Evolutionary conservation across 35 echinoderm and acorn worm species (phyloP).

Genomic region (Amphiura filiformis): DNA sequence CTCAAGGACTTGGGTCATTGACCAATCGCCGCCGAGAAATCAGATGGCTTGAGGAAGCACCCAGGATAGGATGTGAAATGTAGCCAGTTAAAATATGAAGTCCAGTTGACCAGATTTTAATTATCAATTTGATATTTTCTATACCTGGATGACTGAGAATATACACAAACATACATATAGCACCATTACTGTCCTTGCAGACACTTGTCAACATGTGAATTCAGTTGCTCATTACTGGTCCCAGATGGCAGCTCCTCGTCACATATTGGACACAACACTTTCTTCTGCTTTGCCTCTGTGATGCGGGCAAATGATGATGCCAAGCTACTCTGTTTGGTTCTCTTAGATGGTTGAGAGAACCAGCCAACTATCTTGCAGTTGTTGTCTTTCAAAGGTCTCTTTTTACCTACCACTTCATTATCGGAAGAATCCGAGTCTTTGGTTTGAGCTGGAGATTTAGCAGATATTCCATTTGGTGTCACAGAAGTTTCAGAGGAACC

Average conservation of each 20-base stretch:
- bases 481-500: not conserved
- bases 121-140: no score
- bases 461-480: not conserved
- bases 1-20: no score
- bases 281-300: slow-evolving; percentile 1
- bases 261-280: slow-evolving; percentile 74
- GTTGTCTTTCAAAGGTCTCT: not conserved
- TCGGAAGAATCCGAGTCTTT: not conserved
- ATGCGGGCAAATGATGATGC: slow-evolving; percentile 21
- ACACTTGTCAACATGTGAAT: slow-evolving; percentile 78
- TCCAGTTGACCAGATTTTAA: no score
- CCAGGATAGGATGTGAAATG: no score
- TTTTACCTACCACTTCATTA: not conserved
- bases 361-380: not conserved
- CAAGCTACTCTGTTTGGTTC: slow-evolving; percentile 42
- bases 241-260: slow-evolving; percentile 31
- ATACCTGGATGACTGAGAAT: no score
- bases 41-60: no score
- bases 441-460: not conserved
- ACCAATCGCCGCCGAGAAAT: no score
- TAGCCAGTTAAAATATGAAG: no score
- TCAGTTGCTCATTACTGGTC: slow-evolving; percentile 55
- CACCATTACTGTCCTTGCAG: slow-evolving; percentile 18
- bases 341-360: slow-evolving; percentile 10
- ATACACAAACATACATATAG: no score